Percentiles rank a stretch among this genome's conserved stretches.
Evolutionary conservation across 2,113 vertebrate species (phyloP).

Genomic region (Serilophus lunatus): DNA sequence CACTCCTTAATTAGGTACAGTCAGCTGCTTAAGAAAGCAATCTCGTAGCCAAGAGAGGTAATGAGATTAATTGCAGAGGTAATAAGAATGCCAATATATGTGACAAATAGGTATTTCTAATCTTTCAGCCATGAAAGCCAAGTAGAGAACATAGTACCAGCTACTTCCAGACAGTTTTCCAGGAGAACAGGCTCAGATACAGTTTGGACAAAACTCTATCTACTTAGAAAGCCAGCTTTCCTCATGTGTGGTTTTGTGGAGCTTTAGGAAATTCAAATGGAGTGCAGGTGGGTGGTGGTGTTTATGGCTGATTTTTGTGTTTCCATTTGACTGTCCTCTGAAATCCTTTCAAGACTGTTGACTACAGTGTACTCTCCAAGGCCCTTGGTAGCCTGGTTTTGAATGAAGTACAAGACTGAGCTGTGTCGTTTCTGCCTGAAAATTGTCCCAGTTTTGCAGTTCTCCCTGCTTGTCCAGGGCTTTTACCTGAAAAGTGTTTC

Average conservation of each 20-base stretch:
- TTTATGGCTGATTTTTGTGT: neutral
- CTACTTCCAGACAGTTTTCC: neutral
- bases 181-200: neutral
- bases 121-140: neutral
- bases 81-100: neutral
- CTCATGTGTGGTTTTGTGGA: neutral
- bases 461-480: neutral
- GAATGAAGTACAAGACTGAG: neutral
- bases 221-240: neutral
- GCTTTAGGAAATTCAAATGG: neutral
- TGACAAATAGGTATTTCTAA: constrained; percentile 5
- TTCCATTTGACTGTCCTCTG: neutral
- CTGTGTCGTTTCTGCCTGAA: neutral
- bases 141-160: neutral
- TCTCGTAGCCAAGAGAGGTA: neutral
- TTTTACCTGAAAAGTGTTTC: neutral
- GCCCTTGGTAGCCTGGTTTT: neutral
- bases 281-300: neutral
- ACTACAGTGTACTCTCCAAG: neutral
- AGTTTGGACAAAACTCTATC: neutral
- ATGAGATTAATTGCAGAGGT: constrained; percentile 34
- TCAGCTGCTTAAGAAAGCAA: constrained; percentile 21
- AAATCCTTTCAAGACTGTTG: neutral
- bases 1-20: neutral
- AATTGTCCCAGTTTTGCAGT: neutral